These are phyloP conservation scores for Chroicocephalus ridibundus DNA, from an alignment of 2,113 vertebrate species.

Conservation along the genomic window DNA sequence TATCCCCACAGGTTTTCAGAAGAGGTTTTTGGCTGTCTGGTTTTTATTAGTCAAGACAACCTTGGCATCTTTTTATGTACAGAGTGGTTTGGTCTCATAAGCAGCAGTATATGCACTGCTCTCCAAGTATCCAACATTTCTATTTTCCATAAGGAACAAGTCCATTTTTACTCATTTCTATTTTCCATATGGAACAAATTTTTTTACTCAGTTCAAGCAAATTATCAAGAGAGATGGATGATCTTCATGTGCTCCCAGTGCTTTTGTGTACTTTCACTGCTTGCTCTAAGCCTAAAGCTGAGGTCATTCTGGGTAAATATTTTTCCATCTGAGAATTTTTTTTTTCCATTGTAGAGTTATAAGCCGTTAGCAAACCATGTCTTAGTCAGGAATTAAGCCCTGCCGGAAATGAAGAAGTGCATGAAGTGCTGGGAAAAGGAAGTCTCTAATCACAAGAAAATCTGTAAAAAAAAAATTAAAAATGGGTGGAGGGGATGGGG, in stretches of 20 bases:
- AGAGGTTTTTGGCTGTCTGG: not conserved
- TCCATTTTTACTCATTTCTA: not conserved
- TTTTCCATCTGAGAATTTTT: not conserved
- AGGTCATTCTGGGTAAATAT: not conserved
- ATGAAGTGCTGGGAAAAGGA: not conserved
- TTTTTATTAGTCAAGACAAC: not conserved
- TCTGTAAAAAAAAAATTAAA: too few relatives aligned
- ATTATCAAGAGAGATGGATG: not conserved
- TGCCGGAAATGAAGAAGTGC: not conserved
- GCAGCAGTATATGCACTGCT: not conserved
- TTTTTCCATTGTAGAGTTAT: conserved; percentile 7
- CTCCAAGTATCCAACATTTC: not conserved
- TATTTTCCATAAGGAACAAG: not conserved
- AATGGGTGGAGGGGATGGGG: too few relatives aligned
- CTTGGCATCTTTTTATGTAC: not conserved
- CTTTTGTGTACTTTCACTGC: not conserved
- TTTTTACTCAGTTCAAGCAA: not conserved
- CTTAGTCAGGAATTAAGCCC: not conserved
- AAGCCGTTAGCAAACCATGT: not conserved
- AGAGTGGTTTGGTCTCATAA: not conserved
- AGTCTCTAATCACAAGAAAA: not conserved
- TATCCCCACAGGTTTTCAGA: not conserved
- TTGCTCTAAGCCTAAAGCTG: not conserved
- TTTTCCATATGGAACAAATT: not conserved
- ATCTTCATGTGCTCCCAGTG: not conserved